Evolutionary conservation across 2,113 vertebrate genomes (phyloP).

Genomic region (Dicerorhinus sumatrensis): DNA sequence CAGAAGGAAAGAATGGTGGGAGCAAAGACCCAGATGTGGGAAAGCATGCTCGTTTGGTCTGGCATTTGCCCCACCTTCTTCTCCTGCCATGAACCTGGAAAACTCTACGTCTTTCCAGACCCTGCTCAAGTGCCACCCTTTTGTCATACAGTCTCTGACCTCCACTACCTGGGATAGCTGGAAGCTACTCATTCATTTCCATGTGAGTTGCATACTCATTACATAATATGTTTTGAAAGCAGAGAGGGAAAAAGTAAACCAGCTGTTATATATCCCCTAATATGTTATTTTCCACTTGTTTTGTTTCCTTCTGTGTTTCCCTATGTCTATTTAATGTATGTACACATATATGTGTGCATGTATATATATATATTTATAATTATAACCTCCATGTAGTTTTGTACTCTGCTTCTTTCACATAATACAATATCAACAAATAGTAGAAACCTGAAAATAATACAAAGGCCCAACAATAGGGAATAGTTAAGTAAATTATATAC

Average conservation of each 20-base stretch:
- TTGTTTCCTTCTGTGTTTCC: constrained; percentile 20
- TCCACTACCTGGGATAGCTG: neutral
- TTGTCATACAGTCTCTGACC: neutral
- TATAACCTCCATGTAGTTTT: neutral
- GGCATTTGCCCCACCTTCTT: neutral
- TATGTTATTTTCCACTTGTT: neutral
- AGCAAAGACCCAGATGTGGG: neutral
- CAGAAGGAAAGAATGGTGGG: neutral
- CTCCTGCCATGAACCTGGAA: neutral
- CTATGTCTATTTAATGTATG: neutral
- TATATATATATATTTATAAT: constrained; percentile 8
- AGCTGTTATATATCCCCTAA: neutral
- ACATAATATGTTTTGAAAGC: neutral
- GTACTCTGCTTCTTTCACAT: neutral
- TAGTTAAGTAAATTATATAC: neutral
- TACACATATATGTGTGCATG: neutral
- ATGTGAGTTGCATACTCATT: neutral
- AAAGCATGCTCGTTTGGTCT: neutral
- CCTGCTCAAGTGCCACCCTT: neutral
- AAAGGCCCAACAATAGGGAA: neutral
- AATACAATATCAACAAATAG: neutral
- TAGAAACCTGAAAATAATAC: neutral
- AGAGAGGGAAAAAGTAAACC: neutral
- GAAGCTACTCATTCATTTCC: neutral
- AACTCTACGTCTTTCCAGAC: neutral